These are phyloP conservation scores for Leptinotarsa undecemlineata DNA, from an alignment of 1,140 invertebrate species.

Conservation along the genomic window DNA sequence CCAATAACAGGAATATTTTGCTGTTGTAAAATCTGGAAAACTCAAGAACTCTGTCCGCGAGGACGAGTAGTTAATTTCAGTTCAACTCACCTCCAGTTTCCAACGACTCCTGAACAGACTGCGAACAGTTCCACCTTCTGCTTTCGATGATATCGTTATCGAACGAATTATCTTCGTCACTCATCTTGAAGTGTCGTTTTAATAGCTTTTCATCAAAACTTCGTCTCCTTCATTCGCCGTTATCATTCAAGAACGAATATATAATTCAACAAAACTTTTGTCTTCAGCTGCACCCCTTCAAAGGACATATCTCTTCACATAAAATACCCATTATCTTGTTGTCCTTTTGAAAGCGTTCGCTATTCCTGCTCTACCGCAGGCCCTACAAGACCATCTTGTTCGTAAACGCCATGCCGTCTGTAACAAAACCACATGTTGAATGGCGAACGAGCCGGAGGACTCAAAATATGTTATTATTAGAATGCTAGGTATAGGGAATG, in stretches of 20 bases:
- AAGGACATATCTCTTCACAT: not conserved
- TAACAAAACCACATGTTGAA: conserved; percentile 18
- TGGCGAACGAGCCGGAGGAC: not conserved
- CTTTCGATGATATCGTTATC: conserved; percentile 3
- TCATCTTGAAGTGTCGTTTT: not conserved
- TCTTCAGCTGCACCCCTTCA: not conserved
- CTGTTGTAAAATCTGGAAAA: no score
- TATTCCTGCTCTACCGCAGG: conserved; percentile 10
- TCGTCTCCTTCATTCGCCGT: no score
- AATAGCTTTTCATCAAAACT: not conserved
- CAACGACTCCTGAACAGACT: not conserved
- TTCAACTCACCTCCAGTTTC: not conserved
- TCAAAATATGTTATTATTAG: not conserved
- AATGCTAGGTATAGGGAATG: no score
- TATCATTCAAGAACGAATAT: not conserved
- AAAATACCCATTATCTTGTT: not conserved
- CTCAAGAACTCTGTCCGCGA: no score
- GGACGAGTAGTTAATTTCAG: not conserved
- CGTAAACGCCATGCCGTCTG: conserved; percentile 5
- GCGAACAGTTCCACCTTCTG: conserved; percentile 7
- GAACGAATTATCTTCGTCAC: conserved; percentile 1
- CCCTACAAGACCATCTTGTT: not conserved
- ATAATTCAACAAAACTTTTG: not conserved
- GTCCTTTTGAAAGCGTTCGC: not conserved
- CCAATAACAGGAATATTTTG: no score